Conservation (phyloP, 1,140 invertebrate species). For the Bombus terrestris region DNA sequence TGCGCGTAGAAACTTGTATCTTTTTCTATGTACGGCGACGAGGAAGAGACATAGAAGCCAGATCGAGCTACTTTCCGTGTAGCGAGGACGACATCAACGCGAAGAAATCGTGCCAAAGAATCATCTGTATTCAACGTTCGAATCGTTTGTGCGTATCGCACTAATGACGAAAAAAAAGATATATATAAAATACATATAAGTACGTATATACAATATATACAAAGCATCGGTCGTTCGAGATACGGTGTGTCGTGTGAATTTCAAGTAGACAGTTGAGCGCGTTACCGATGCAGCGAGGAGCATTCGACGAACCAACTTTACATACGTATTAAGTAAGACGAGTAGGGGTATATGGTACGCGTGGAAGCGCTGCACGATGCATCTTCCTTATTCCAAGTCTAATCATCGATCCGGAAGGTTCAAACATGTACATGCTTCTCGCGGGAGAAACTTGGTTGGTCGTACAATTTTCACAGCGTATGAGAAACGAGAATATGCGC, state of each 20-base stretch:
- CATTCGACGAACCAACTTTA: not conserved
- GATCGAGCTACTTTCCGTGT: not conserved
- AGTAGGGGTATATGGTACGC: not conserved
- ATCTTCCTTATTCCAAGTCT: not conserved
- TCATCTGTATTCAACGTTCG: constrained; percentile 22
- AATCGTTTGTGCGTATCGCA: constrained; percentile 1
- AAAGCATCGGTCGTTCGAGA: constrained; percentile 12
- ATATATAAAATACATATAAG: too few relatives aligned
- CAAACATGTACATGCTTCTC: too few relatives aligned
- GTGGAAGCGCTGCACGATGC: not conserved
- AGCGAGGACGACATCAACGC: not conserved
- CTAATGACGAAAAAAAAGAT: not conserved
- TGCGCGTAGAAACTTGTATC: not conserved
- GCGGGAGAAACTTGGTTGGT: too few relatives aligned
- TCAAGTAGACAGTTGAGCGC: not conserved
- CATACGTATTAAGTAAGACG: not conserved
- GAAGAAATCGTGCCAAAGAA: constrained; percentile 4
- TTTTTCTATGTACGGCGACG: not conserved
- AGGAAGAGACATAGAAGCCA: not conserved
- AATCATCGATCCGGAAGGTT: not conserved
- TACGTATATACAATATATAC: not conserved
- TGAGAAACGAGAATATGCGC: not conserved
- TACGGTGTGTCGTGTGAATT: not conserved
- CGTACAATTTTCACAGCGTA: not conserved
- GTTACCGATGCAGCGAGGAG: constrained; percentile 9